Base-by-base conservation (phyloP, 2,888 invertebrate genomes). In the Electrophaes corylata region DNA sequence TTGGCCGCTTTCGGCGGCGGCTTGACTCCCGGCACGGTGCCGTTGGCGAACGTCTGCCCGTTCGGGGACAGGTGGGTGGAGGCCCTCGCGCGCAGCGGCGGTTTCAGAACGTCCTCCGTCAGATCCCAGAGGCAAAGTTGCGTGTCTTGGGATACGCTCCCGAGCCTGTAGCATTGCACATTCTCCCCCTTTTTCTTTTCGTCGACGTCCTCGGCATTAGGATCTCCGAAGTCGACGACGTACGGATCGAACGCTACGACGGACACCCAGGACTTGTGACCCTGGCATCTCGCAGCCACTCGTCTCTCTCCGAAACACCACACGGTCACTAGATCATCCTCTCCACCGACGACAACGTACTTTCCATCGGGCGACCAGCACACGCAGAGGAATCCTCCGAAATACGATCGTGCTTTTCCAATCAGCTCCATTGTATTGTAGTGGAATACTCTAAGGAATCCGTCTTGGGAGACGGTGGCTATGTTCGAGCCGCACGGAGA, bases 101-200 rank as follows among this genome's bases (percentile, higher is more conserved):
- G 96, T 70, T 95, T 92, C 55, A 99, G 88, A 57, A 98, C 95
- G 79, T 99, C 99, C 81, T 99, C 98, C 11, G 98, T 99, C 60
- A 99, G 94, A 83, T 99, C 99, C 99, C 99, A 99, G 65, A 99
- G 92, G 88, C 99, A 99, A 67, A 99, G 91, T 84, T 98, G 98
- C 40, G 99, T 99, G 89, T 99, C 99, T 85, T 99, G 99, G 29
- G 99, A 98, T 1, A 99, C 98, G 64, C 98, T 98, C 26, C 98
- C 98, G 64, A 99, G 92, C 65, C 98, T 92, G 83, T 97, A 97
- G 76, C 96, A 95, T 20, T 95, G 94, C 77, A 60, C 60, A 44
- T 6, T 55, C 23, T 60, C 60, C 39, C 47, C 55, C n/a, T 55
- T 54, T 16, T 40, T 44, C 6, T 78, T 82, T 56, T 83, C 85